Evolutionary conservation across 2,113 vertebrate species (phyloP), one percentile per base, ranked within the genome.

Genomic region (Corvus hawaiiensis): DNA sequence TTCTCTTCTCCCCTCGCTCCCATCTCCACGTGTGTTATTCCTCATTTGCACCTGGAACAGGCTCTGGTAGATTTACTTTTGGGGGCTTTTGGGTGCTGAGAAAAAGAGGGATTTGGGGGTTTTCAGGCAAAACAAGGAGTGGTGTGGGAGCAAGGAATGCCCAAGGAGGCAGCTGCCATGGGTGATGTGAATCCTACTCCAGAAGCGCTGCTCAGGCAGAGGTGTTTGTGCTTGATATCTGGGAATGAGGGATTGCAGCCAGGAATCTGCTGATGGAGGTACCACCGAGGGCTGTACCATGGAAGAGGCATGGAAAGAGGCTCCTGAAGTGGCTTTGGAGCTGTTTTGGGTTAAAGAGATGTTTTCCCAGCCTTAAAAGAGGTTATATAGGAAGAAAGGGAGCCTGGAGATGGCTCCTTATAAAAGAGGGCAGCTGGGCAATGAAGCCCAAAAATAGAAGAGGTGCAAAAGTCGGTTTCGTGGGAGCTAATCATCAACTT

Each of bases 201-300:
- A 26, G 67, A 55, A 41, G 37, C 0, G 4, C 56, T 13, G 67
- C 68, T 62, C 18, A 4, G 30, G 35, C 0, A 0, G 77, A 59
- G 61, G 18, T 33, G 51, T 21, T 51, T 19, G 61, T 44, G 49
- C 37, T 41, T 11, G 35, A 1, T 15, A 1, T 2, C 11, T 64
- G 64, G 51, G n/a, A 37, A 9, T 8, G 81, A 46, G 58, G 62
- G 46, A 20, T 17, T 22, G 27, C 61, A 83, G 62, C 16, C 73
- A 35, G 74, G 20, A 56, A 39, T 48, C 20, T 48, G 75, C 33
- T 48, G 59, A 1, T 12, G 58, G 85, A 87, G 49, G 13, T 9
- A 2, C n/a, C 26, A 1, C 17, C 1, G 2, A 74, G 58, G 44
- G 52, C 39, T 91, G 35, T 24, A 0, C 32, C 23, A 0, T 1